Evolutionary conservation across 2,888 invertebrate species (phyloP).

Genomic region (Andrena marginata): DNA sequence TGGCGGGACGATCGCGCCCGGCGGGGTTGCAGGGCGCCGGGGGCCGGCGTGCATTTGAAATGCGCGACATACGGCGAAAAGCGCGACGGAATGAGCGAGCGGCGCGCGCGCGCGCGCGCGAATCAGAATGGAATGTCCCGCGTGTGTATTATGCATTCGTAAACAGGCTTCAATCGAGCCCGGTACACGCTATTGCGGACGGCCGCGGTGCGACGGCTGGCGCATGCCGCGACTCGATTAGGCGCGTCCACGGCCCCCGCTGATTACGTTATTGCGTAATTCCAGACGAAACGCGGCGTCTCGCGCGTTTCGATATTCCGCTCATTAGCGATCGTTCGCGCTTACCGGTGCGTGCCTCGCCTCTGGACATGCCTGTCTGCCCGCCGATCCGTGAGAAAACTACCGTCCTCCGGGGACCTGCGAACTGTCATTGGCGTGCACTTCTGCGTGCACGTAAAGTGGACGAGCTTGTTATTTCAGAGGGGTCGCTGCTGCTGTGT

Average conservation of each 20-base stretch:
- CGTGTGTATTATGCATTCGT: conserved; percentile 79
- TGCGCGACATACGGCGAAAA: conserved; percentile 73
- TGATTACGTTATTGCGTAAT: conserved; percentile 76
- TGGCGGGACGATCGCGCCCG: conserved; percentile 47
- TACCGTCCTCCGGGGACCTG: background rate
- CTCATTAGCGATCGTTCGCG: conserved; percentile 60
- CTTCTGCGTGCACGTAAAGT: no score
- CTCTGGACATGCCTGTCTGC: conserved; percentile 25
- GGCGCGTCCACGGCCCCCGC: conserved; percentile 52
- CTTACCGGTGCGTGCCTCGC: conserved; percentile 44
- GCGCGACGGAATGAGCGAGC: conserved; percentile 74
- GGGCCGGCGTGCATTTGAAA: conserved; percentile 61
- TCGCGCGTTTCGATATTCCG: conserved; percentile 55
- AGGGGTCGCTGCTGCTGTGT: no score
- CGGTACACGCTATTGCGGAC: conserved; percentile 41
- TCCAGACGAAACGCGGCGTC: conserved; percentile 49
- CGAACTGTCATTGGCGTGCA: background rate
- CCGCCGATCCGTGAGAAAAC: conserved; percentile 53
- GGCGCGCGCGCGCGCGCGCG: conserved; percentile 53
- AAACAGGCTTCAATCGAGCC: conserved; percentile 69
- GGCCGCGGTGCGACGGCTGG: conserved; percentile 38
- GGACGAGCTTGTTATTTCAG: no score
- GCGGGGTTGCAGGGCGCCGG: conserved; percentile 30
- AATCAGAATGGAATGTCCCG: conserved; percentile 71
- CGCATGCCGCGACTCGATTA: conserved; percentile 51